A percentile compares a stretch with the other conserved stretches of the same genome.
Conservation (phyloP, 2,113 vertebrate species). For the Gallinago paraguaiae region DNA sequence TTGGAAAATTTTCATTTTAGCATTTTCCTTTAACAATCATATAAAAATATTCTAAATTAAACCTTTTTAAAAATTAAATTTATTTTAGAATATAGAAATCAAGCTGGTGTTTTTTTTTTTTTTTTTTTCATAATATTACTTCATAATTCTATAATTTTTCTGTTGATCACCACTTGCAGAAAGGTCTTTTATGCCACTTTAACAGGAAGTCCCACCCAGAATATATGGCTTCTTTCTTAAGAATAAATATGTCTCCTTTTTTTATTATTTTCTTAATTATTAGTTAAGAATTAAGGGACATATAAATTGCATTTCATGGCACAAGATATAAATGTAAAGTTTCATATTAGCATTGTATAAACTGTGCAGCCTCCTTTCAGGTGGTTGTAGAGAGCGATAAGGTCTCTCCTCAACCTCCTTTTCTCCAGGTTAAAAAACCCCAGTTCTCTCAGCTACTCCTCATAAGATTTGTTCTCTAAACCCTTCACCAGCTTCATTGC, state of each 20-base stretch:
- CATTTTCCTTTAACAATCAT: background rate
- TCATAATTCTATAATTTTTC: background rate
- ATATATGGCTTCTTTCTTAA: background rate
- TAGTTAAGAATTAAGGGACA: background rate
- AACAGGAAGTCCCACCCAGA: background rate
- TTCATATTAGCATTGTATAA: background rate
- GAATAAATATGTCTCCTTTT: background rate
- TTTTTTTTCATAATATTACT: background rate
- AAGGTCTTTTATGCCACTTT: background rate
- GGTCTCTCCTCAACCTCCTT: background rate
- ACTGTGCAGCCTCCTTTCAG: background rate
- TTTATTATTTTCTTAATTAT: background rate
- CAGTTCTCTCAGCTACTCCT: background rate
- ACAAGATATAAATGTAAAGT: background rate
- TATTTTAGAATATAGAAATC: background rate
- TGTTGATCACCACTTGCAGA: background rate
- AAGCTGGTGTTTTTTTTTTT: background rate
- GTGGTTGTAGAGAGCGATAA: background rate
- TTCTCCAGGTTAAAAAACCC: background rate
- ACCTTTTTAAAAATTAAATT: background rate
- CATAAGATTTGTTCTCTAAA: background rate
- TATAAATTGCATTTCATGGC: background rate
- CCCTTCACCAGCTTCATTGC: background rate
- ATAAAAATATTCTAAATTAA: background rate
- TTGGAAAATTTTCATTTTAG: background rate